Percentiles rank a stretch among this genome's conserved stretches.
These are phyloP conservation scores for Hydrotaea diabolus DNA, from an alignment of 2,888 invertebrate genomes.

Conservation along the genomic window DNA sequence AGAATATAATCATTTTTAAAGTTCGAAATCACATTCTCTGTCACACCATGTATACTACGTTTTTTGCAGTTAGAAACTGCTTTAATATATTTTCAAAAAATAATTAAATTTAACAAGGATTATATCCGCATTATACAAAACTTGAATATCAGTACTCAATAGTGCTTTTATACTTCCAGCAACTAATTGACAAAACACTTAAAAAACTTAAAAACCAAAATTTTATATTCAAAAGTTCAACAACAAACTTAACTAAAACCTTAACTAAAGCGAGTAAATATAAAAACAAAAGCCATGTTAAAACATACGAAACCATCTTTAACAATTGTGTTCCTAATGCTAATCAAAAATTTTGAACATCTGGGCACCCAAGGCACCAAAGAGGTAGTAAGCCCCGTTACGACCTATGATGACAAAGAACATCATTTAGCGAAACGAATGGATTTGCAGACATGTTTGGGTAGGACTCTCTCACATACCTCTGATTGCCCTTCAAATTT, in stretches of 20 bases:
- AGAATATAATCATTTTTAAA: too few relatives aligned
- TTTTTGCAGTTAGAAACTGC: too few relatives aligned
- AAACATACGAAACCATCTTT: constrained; percentile 43
- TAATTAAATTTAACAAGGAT: too few relatives aligned
- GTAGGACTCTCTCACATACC: constrained; percentile 71
- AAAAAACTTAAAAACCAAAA: too few relatives aligned
- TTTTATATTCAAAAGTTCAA: too few relatives aligned
- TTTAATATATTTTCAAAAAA: too few relatives aligned
- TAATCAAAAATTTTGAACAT: constrained; percentile 68
- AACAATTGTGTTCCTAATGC: constrained; percentile 66
- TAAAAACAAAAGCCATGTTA: constrained; percentile 48
- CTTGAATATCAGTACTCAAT: too few relatives aligned
- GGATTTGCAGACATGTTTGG: constrained; percentile 80
- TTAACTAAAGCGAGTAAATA: not conserved
- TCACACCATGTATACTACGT: too few relatives aligned
- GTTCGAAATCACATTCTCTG: too few relatives aligned
- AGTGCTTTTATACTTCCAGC: too few relatives aligned
- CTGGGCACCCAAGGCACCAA: constrained; percentile 65
- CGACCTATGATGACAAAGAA: constrained; percentile 68
- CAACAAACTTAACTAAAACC: not conserved
- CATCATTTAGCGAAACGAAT: constrained; percentile 79
- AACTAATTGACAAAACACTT: too few relatives aligned
- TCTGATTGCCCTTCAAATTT: not conserved
- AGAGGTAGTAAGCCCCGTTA: constrained; percentile 45
- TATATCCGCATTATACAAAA: too few relatives aligned